Evolutionary conservation across 2,888 invertebrate genomes (phyloP).

Genomic region (Erannis defoliaria): DNA sequence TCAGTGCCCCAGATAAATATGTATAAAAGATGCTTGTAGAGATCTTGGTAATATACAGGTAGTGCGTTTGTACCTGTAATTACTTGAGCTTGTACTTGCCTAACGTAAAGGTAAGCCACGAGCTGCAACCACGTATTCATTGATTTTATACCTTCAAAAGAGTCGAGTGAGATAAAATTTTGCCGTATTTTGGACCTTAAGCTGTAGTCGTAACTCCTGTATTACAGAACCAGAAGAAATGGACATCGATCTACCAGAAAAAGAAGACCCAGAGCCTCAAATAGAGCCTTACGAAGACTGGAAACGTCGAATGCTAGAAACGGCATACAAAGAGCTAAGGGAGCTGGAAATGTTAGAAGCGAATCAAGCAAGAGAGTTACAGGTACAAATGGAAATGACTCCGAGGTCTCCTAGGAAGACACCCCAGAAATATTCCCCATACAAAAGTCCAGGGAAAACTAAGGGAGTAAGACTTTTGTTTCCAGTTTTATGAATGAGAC

Average conservation of each 20-base stretch:
- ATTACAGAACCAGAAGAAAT: constrained; percentile 58
- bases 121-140: too few species aligned
- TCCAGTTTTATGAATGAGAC: constrained; percentile 54
- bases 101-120: too few species aligned
- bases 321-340: constrained; percentile 72
- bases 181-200: too few species aligned
- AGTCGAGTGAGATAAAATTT: too few species aligned
- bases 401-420: constrained; percentile 71
- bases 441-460: constrained; percentile 60
- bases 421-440: constrained; percentile 70
- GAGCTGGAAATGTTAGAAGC: constrained; percentile 51
- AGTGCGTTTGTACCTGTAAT: too few species aligned
- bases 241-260: constrained; percentile 57
- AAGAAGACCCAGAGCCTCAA: constrained; percentile 57
- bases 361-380: neutral
- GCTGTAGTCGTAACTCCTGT: too few species aligned
- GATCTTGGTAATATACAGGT: too few species aligned
- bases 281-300: constrained; percentile 88
- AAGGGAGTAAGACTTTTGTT: constrained; percentile 72
- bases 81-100: too few species aligned
- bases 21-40: too few species aligned
- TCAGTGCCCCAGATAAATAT: too few species aligned
- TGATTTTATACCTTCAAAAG: too few species aligned
- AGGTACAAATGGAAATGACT: constrained; percentile 34
- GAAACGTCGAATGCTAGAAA: constrained; percentile 86